Evolutionary conservation across 2,888 invertebrate species (phyloP).

Genomic region (Incurvaria masculella): DNA sequence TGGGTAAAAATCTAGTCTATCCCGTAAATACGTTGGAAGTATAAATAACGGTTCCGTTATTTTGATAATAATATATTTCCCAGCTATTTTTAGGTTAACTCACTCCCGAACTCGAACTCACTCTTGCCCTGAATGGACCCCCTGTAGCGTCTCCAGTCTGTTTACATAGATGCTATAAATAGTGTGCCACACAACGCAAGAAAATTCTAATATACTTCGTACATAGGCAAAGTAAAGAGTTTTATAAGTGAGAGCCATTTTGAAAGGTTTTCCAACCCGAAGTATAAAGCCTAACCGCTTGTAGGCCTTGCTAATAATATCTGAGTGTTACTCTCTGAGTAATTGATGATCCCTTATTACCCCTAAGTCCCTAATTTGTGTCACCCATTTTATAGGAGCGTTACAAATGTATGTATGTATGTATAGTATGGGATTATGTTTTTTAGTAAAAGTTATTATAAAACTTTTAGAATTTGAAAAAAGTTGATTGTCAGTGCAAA

Average conservation of each 20-base stretch:
- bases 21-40: too few species aligned
- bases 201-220: constrained; percentile 1
- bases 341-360: not conserved
- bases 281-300: not conserved
- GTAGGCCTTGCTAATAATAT: not conserved
- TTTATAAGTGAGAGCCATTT: not conserved
- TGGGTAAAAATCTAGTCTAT: too few species aligned
- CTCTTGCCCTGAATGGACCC: too few species aligned
- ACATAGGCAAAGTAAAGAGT: not conserved
- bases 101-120: too few species aligned
- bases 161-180: not conserved
- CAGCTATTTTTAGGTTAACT: too few species aligned
- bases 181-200: not conserved
- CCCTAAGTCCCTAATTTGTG: constrained; percentile 1
- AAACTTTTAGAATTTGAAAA: not conserved
- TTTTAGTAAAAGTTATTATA: not conserved
- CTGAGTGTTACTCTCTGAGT: not conserved
- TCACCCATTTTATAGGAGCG: not conserved
- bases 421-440: not conserved
- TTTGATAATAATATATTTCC: too few species aligned
- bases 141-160: not conserved
- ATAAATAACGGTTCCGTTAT: too few species aligned
- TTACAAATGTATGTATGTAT: not conserved
- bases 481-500: not conserved
- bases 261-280: not conserved